Percentiles rank a stretch among this genome's conserved stretches.
phyloP scores from a whole-genome alignment of 2,797 vertebrate species.

The Pygocentrus nattereri region DNA sequence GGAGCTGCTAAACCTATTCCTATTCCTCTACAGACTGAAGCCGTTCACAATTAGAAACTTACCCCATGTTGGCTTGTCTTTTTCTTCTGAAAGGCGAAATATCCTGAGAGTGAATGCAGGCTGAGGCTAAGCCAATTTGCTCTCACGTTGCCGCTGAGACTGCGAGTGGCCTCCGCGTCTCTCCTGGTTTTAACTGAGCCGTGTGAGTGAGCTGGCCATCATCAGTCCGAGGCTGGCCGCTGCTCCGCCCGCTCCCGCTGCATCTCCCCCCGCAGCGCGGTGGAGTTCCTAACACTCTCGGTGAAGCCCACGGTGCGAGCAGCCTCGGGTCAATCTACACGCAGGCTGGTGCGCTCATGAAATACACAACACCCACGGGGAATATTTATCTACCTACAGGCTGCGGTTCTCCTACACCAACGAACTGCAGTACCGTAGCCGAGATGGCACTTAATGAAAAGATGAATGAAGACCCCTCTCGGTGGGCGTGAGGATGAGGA shows the following conservation, averaged over 20 bases:
- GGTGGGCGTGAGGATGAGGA: slow-evolving; percentile 27
- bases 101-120: slow-evolving; percentile 40
- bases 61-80: slow-evolving; percentile 52
- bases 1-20: background rate
- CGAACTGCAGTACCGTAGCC: background rate
- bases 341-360: background rate
- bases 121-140: slow-evolving; percentile 27
- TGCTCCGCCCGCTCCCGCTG: slow-evolving; percentile 40
- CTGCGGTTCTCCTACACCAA: background rate
- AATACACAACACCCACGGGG: background rate
- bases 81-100: slow-evolving; percentile 17
- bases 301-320: background rate
- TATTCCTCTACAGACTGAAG: slow-evolving; percentile 2
- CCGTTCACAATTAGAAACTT: slow-evolving; percentile 41
- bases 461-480: slow-evolving; percentile 25
- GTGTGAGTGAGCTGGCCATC: slow-evolving; percentile 42
- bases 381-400: background rate
- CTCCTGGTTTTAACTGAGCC: slow-evolving; percentile 25
- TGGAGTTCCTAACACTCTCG: background rate
- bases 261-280: slow-evolving; percentile 37
- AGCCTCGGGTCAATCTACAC: background rate
- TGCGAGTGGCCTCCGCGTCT: slow-evolving; percentile 15
- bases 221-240: slow-evolving; percentile 40
- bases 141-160: slow-evolving; percentile 14
- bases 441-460: background rate